Evolutionary conservation across 2,888 invertebrate genomes (phyloP), one percentile per base, ranked within the genome.

Genomic region (Parnassius mnemosyne): DNA sequence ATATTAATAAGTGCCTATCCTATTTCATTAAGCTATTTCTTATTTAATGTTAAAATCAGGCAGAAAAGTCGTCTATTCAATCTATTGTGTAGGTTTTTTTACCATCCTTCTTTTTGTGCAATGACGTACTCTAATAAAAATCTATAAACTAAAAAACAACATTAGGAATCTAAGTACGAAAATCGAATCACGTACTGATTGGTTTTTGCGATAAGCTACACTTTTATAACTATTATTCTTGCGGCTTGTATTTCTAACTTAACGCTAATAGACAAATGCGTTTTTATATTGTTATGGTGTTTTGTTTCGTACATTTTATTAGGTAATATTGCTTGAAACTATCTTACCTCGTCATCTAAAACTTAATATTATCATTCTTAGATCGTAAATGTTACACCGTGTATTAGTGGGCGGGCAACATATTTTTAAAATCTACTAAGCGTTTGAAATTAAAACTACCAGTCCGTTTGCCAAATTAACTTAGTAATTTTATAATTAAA

Each of bases 181-280:
- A 87, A 89, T 88, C 79, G 84, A 88, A 84, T 86, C 88, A 87
- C 87, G 88, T 87, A 78, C 73, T 71, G 77, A 84, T 87, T 79
- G 78, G 76, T 81, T 86, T 80, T 81, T 78, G 72, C 69, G 79
- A 83, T 81, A 81, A 77, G 72, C 73, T 69, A 74, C 71, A 76
- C 76, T 78, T 80, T 79, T 76, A 67, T 68, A 63, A 69, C 69
- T 66, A 65, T 68, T 67, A 71, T 66, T 69, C 57, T 62, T 69
- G 66, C 59, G 63, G 64, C 57, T 59, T 49, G 47, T 46, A 60
- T 57, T 67, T 64, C 65, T 66, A 67, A 66, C 69, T 63, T 63
- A 58, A 56, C 59, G 49, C 47, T 59, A 13, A 57, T 55, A 65
- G 61, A 65, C 62, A 65, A 66, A 65, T 57, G 16, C 53, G 63